Evolutionary conservation across 2,797 vertebrate genomes (phyloP), one percentile per base, ranked within the genome.

Genomic region (Periophthalmus magnuspinnatus): DNA sequence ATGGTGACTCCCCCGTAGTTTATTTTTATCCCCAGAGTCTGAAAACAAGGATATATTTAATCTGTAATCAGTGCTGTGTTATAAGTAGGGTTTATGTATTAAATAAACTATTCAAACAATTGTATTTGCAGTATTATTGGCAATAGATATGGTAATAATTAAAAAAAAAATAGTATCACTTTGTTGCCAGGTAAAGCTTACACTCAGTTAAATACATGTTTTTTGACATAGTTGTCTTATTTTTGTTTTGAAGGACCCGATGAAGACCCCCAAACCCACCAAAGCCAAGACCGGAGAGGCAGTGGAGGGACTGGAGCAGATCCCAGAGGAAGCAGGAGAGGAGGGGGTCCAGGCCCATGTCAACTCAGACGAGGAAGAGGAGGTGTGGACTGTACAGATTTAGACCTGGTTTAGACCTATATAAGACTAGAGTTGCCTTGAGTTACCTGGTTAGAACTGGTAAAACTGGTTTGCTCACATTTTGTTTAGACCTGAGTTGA

Each of bases 331-430:
- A 72, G 95, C 86, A 0, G 94, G 89, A 59, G 93, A 94, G 38
- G 88, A 74, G 4, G 19, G 7, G 38, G 79, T 88, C 4, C 85
- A 85, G 1, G 81, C 89, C 54, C 90, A 93, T 70, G 86, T 95
- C 79, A 96, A 95, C 61, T 97, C 95, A 0, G 96, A 98, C n/a
- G 96, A 96, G 75, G 97, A 97, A 77, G 96, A 98, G 78, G 96
- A 97, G 86, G 92, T 98, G 17, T 34, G 57, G 6, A 59, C 32
- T 33, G 2, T 9, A 17, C 24, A 2, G 22, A 14, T 28, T 28
- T 28, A 55, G 5, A 28, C 56, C 13, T 32, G 5, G 5, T 57
- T 57, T 57, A 17, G 56, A 9, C 28, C 32, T n/a, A 3, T 2
- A 34, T 6, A 1, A 57, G 4, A 24, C 1, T 6, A 13, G 5